These are phyloP conservation scores for Cantharis nigra DNA, from an alignment of 2,888 invertebrate species.

Conservation along the genomic window DNA sequence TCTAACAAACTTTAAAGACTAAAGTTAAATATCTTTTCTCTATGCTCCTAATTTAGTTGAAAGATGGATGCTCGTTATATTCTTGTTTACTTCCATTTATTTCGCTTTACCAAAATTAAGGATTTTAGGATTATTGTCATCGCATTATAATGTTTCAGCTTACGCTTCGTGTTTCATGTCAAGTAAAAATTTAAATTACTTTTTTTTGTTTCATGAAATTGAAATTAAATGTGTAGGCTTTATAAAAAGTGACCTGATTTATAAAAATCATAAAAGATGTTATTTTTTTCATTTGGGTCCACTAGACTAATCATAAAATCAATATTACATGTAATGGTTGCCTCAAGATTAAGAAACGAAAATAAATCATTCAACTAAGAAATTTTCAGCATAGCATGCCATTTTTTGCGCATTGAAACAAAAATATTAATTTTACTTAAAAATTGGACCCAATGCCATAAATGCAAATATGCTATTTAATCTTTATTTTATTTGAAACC, in stretches of 20 bases:
- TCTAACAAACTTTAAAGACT: conserved; percentile 40
- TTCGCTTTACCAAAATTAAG: conserved; percentile 19
- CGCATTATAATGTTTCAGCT: conserved; percentile 10
- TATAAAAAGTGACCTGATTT: conserved; percentile 14
- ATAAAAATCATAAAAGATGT: conserved; percentile 18
- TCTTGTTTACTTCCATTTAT: conserved; percentile 25
- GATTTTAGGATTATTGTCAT: conserved; percentile 18
- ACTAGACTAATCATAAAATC: conserved; percentile 23
- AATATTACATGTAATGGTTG: conserved; percentile 11
- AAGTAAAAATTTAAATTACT: conserved; percentile 1
- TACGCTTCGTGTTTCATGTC: conserved; percentile 3
- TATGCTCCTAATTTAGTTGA: conserved; percentile 28
- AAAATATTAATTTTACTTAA: background rate
- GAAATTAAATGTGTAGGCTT: background rate
- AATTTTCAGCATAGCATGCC: conserved; percentile 11
- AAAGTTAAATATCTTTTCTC: conserved; percentile 40
- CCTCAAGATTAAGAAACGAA: conserved; percentile 8
- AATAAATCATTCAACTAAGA: conserved; percentile 10
- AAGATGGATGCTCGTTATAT: conserved; percentile 27
- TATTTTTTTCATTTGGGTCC: conserved; percentile 16
- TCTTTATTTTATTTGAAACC: background rate
- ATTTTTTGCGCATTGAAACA: background rate
- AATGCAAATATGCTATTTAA: background rate
- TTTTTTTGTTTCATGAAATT: background rate
- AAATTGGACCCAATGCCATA: background rate